Evolutionary conservation across 2,888 invertebrate genomes (phyloP).

Genomic region (Scaptomyza flava): DNA sequence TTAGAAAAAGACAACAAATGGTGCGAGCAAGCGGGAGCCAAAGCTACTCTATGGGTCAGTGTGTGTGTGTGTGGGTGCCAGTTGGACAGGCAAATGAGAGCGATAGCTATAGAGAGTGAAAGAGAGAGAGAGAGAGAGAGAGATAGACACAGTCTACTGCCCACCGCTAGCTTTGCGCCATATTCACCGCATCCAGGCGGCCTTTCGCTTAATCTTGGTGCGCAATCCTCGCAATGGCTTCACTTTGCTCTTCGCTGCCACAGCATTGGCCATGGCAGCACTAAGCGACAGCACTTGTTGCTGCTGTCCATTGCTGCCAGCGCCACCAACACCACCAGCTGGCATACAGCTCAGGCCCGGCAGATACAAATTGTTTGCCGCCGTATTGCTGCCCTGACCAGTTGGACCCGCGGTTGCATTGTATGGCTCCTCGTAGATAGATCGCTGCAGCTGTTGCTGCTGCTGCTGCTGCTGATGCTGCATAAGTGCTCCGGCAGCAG

Average conservation of each 20-base stretch:
- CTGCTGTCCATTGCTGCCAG: background rate
- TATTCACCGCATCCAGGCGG: constrained; percentile 83
- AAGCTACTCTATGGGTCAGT: background rate
- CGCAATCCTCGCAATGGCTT: constrained; percentile 82
- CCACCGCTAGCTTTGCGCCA: constrained; percentile 62
- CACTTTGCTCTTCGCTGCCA: constrained; percentile 73
- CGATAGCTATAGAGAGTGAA: constrained; percentile 7
- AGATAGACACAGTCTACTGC: constrained; percentile 6
- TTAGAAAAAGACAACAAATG: constrained; percentile 62
- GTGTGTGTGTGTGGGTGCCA: constrained; percentile 5
- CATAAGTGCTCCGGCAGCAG: constrained; percentile 33
- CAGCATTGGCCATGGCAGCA: constrained; percentile 41
- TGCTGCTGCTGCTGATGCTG: constrained; percentile 37
- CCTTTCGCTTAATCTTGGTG: constrained; percentile 83
- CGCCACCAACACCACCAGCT: constrained; percentile 20
- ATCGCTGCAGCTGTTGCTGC: constrained; percentile 42
- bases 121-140: constrained; percentile 16
- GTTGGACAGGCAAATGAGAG: too few species aligned
- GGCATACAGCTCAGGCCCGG: constrained; percentile 23
- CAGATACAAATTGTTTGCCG: constrained; percentile 37
- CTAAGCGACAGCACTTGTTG: constrained; percentile 51
- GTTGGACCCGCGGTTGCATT: constrained; percentile 60
- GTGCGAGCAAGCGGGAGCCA: constrained; percentile 26
- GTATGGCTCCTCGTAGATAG: constrained; percentile 72
- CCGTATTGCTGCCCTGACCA: constrained; percentile 35